Evolutionary conservation across 2,113 vertebrate species (phyloP).

Genomic region (Dunckerocampus dactyliophorus): DNA sequence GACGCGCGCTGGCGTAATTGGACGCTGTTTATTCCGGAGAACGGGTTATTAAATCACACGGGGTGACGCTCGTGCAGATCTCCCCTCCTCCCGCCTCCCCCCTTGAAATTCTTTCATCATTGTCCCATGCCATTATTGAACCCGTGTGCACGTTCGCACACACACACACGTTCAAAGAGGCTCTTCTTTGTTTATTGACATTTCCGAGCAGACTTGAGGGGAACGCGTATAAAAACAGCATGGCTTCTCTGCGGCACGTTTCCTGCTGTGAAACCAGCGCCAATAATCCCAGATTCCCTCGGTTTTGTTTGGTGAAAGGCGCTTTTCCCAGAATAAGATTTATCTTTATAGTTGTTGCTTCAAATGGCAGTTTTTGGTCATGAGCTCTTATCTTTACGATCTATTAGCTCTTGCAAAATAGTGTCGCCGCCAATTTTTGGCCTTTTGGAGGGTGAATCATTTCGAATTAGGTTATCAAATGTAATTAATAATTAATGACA

Average conservation of each 20-base stretch:
- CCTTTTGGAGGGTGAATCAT: no score
- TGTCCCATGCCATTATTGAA: constrained; percentile 54
- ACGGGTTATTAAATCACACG: constrained; percentile 72
- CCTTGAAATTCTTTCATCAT: constrained; percentile 58
- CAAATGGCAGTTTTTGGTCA: constrained; percentile 15
- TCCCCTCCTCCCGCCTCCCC: constrained; percentile 12
- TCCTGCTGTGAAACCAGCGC: constrained; percentile 24
- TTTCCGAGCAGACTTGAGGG: constrained; percentile 21
- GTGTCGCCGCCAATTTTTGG: not conserved
- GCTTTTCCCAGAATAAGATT: constrained; percentile 24
- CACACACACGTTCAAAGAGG: constrained; percentile 21
- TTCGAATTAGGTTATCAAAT: no score
- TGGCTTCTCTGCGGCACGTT: constrained; percentile 6
- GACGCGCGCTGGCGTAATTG: constrained; percentile 69
- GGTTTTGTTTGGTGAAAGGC: constrained; percentile 39
- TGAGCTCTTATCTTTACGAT: no score
- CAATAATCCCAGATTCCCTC: constrained; percentile 15
- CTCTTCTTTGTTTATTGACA: constrained; percentile 29
- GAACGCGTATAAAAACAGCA: constrained; percentile 16
- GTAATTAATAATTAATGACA: no score
- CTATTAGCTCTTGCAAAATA: no score
- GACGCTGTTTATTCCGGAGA: constrained; percentile 71
- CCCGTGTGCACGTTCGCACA: constrained; percentile 14
- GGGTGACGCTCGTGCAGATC: constrained; percentile 60
- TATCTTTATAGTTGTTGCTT: constrained; percentile 13